Percentiles rank a stretch among this genome's conserved stretches.
Conservation (phyloP, 1,140 invertebrate genomes). For the Drosophila lacertosa region DNA sequence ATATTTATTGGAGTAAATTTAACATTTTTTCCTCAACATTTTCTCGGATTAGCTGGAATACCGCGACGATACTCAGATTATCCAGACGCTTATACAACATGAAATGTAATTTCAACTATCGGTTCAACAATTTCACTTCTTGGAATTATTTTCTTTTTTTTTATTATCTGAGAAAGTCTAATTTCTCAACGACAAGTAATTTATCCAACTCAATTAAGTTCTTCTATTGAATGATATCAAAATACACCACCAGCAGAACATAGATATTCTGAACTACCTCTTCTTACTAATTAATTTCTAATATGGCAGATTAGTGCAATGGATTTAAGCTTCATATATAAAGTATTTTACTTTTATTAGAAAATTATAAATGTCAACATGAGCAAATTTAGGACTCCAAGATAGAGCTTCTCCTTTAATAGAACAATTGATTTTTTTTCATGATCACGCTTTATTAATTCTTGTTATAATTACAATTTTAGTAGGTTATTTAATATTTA, state of each 20-base stretch:
- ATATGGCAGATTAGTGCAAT: conserved; percentile 86
- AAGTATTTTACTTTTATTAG: conserved; percentile 85
- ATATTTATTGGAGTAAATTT: conserved; percentile 89
- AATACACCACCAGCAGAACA: conserved; percentile 85
- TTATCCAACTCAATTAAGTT: conserved; percentile 83
- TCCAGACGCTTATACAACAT: conserved; percentile 87
- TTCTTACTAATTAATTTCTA: conserved; percentile 85
- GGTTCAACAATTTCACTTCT: too few species aligned
- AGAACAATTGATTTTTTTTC: conserved; percentile 87
- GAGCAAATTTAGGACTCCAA: conserved; percentile 85
- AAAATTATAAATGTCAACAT: conserved; percentile 84
- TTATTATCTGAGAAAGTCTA: too few species aligned
- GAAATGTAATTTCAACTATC: too few species aligned
- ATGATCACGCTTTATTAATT: conserved; percentile 86
- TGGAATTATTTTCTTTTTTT: too few species aligned
- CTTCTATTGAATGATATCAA: conserved; percentile 87
- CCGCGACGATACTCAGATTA: conserved; percentile 90
- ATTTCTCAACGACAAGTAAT: conserved; percentile 84
- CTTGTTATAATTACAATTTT: conserved; percentile 86
- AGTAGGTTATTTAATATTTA: conserved; percentile 86
- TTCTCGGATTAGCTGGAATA: conserved; percentile 89
- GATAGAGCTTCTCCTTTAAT: conserved; percentile 86
- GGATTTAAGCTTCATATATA: conserved; percentile 87
- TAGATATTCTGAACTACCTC: too few species aligned
- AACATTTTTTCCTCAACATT: conserved; percentile 92